Evolutionary conservation across 2,113 vertebrate genomes (phyloP).

Genomic region (Gyps fulvus): DNA sequence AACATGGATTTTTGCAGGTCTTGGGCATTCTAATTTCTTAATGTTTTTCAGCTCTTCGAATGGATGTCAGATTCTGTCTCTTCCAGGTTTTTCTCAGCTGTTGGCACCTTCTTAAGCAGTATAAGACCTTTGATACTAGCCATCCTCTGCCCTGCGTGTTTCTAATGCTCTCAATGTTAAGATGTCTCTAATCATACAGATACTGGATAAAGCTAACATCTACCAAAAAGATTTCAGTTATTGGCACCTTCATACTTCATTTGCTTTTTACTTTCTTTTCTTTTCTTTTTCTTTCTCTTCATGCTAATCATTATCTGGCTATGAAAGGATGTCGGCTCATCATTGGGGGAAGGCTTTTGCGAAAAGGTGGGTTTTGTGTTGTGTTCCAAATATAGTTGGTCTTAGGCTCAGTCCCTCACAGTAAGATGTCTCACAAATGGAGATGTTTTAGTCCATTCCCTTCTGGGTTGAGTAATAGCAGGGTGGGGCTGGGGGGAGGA

Average conservation of each 20-base stretch:
- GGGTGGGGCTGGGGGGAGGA: neutral
- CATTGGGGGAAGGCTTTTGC: slow-evolving; percentile 67
- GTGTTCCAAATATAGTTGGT: slow-evolving; percentile 9
- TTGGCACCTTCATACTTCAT: slow-evolving; percentile 31
- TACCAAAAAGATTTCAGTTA: neutral
- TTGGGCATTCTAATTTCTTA: neutral
- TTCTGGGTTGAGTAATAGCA: neutral
- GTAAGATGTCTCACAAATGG: neutral
- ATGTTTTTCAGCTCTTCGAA: neutral
- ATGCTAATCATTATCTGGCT: slow-evolving; percentile 68
- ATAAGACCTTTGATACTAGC: neutral
- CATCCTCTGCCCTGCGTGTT: neutral
- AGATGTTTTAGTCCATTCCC: neutral
- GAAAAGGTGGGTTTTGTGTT: slow-evolving; percentile 66
- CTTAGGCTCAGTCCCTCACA: neutral
- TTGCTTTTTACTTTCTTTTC: slow-evolving; percentile 65
- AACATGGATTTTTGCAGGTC: slow-evolving; percentile 12
- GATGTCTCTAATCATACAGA: neutral
- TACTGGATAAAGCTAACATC: neutral
- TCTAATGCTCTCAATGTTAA: neutral
- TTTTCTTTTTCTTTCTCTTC: slow-evolving; percentile 60
- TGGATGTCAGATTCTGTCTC: neutral
- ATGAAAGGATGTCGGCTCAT: slow-evolving; percentile 70
- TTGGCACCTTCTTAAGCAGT: neutral
- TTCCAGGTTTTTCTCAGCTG: neutral